Conservation (phyloP, 2,797 vertebrate genomes). For the Coendou prehensilis region DNA sequence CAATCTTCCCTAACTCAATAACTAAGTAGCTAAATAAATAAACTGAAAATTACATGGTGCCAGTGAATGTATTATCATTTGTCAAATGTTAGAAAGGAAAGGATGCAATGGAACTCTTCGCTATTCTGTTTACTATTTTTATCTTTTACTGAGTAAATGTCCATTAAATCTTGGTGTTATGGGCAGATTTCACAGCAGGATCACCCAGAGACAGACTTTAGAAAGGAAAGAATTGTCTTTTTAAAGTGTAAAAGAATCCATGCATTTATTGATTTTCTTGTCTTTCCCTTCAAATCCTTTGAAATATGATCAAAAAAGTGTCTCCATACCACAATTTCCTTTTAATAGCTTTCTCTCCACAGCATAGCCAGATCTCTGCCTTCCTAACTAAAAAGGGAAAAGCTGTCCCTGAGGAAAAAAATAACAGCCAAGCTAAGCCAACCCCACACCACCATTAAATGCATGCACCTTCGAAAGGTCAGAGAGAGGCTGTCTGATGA, state of each 20-base stretch:
- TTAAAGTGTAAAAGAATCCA: slow-evolving; percentile 82
- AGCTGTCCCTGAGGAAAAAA: slow-evolving; percentile 72
- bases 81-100: slow-evolving; percentile 41
- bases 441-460: slow-evolving; percentile 72
- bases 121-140: slow-evolving; percentile 78
- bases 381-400: slow-evolving; percentile 80
- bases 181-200: slow-evolving; percentile 81
- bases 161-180: slow-evolving; percentile 79
- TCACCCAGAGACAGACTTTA: slow-evolving; percentile 76
- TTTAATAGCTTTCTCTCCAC: slow-evolving; percentile 84
- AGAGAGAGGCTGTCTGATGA: slow-evolving; percentile 27
- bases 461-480: slow-evolving; percentile 74
- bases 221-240: slow-evolving; percentile 79
- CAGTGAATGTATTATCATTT: slow-evolving; percentile 50
- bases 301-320: slow-evolving; percentile 86
- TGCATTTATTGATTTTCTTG: slow-evolving; percentile 85
- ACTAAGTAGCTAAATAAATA: not conserved
- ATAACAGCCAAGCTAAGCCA: slow-evolving; percentile 66
- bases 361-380: slow-evolving; percentile 76
- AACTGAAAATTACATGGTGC: not conserved
- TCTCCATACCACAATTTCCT: slow-evolving; percentile 80
- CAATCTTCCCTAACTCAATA: not conserved
- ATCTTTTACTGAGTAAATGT: slow-evolving; percentile 81
- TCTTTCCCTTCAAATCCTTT: slow-evolving; percentile 84
- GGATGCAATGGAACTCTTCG: slow-evolving; percentile 22